Base-by-base conservation (phyloP, 1,140 invertebrate genomes). In the Condylostylus longicornis region DNA sequence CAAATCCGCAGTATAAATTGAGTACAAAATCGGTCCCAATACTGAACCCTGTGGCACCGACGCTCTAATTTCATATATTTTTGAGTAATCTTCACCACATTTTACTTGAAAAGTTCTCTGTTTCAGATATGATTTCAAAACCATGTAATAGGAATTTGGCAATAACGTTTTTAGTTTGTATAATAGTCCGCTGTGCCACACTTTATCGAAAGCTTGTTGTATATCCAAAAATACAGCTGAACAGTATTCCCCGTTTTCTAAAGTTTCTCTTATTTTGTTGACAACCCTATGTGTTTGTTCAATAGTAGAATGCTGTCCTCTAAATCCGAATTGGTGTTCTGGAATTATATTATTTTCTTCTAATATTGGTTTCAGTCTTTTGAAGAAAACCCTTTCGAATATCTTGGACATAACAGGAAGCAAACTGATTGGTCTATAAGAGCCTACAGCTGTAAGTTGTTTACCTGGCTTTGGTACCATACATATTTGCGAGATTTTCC, bases 101-200 rank as follows among this genome's bases (percentile, higher is more conserved):
- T 37, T 40, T 2, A 55, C 43, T 20, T 28, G 8, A 28, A 53
- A 51, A 14, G 15, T 43, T 31, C 55, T 35, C 8, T 47, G 19
- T 17, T 17, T 32, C 1, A 55, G 35, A 33, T 50, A 58, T 8
- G 51, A 23, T 27, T 44, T 33, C 13, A 52, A 31, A 10, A 52
- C 10, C 40, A 48, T n/a, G 37, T 33, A 41, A 19, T 46, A 43
- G 23, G 42, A 38, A 8, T 32, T 28, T 38, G 41, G 45, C 17
- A 47, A 18, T 19, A 28, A 23, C 15, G 42, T 40, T 17, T 46
- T 44, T 21, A 44, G 38, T 39, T 55, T 62, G 17, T 42, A 51
- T 7, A 57, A 13, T 15, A 55, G 35, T 9, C 52, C 56, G 17
- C 49, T 35, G 22, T 61, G 53, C 55, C 57, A 60, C 1, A 59